Evolutionary conservation across 2,797 vertebrate species (phyloP).

Genomic region (Cetoscarus ocellatus): DNA sequence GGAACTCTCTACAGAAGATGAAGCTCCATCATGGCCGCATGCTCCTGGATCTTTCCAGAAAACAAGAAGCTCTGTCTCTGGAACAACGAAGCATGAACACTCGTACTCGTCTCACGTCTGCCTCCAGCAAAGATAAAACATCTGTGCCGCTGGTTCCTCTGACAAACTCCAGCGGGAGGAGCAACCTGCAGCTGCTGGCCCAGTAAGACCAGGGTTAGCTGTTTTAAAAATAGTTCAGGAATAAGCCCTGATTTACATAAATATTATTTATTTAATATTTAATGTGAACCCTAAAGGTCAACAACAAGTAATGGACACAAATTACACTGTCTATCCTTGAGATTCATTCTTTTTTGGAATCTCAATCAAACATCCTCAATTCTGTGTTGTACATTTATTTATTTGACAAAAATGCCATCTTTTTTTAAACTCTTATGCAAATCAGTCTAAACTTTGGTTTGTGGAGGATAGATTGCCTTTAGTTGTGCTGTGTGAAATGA

Average conservation of each 20-base stretch:
- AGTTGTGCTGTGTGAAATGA: constrained; percentile 3
- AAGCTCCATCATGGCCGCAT: constrained; percentile 79
- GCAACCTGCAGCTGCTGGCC: constrained; percentile 70
- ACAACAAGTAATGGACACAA: not conserved
- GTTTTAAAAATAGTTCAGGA: not conserved
- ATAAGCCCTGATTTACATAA: too few species aligned
- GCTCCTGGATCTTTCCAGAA: constrained; percentile 78
- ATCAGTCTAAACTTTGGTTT: not conserved
- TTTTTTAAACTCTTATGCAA: not conserved
- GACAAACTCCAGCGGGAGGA: constrained; percentile 80
- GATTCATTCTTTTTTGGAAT: not conserved
- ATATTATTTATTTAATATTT: not conserved
- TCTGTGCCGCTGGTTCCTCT: constrained; percentile 66
- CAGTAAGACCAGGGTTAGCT: constrained; percentile 16
- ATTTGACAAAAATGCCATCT: not conserved
- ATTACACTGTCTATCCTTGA: not conserved
- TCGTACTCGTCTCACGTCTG: constrained; percentile 58
- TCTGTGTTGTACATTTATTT: not conserved
- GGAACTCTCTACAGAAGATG: constrained; percentile 81
- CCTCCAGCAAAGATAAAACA: constrained; percentile 6
- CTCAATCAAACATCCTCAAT: not conserved
- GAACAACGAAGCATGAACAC: constrained; percentile 79
- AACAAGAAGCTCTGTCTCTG: constrained; percentile 80
- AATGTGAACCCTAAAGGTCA: not conserved
- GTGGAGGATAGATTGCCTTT: not conserved